Conservation (phyloP, 2,113 vertebrate genomes). For the Oreochromis tanganicae region DNA sequence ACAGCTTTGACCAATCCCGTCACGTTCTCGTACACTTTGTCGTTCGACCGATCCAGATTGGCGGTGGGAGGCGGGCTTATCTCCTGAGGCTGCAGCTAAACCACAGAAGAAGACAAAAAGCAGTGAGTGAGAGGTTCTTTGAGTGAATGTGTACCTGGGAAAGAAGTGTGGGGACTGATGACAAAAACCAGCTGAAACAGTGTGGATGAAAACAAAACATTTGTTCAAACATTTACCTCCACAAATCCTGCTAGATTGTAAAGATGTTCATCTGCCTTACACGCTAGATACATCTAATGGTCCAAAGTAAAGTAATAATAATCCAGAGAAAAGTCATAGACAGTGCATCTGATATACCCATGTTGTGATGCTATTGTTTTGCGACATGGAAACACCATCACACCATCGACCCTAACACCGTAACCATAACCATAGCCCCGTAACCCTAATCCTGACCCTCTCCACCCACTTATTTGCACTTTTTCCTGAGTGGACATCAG, state of each 20-base stretch:
- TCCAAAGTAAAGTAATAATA: background rate
- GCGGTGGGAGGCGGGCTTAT: slow-evolving; percentile 96
- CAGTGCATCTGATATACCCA: background rate
- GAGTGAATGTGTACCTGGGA: background rate
- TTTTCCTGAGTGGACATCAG: background rate
- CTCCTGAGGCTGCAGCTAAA: slow-evolving; percentile 94
- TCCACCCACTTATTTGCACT: background rate
- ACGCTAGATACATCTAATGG: background rate
- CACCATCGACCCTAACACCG: background rate
- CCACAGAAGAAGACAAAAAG: background rate
- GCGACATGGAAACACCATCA: background rate
- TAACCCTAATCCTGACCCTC: background rate
- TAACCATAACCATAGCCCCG: background rate
- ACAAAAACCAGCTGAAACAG: background rate
- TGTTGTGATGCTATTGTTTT: background rate
- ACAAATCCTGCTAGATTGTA: background rate
- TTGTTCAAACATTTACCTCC: background rate
- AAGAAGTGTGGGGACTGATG: background rate
- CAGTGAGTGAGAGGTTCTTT: background rate
- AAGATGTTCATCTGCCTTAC: background rate
- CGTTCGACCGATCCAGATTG: slow-evolving; percentile 95
- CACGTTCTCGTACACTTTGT: slow-evolving; percentile 98
- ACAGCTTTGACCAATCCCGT: slow-evolving; percentile 96
- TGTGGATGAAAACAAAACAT: background rate
- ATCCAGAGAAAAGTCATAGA: background rate